Conservation (phyloP, 2,113 vertebrate species). For the Tricholaema leucomelas region DNA sequence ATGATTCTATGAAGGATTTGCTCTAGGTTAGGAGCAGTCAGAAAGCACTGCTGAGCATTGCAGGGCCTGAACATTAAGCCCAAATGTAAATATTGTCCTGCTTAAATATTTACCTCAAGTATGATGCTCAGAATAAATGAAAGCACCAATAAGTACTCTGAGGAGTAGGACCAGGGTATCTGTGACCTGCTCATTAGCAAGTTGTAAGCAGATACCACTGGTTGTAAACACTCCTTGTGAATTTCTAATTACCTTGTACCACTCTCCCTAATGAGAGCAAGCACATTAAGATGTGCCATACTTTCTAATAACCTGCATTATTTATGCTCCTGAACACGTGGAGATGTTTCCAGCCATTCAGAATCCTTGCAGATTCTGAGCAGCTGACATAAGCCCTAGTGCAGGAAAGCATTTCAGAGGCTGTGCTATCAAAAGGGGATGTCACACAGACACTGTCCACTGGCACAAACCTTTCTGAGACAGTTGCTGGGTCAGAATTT, state of each 20-base stretch:
- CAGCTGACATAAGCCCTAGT: not conserved
- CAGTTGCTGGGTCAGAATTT: not conserved
- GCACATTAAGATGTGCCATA: not conserved
- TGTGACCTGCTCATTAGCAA: not conserved
- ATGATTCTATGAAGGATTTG: not conserved
- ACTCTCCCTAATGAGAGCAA: not conserved
- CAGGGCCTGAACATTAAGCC: not conserved
- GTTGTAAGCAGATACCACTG: not conserved
- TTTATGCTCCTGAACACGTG: not conserved
- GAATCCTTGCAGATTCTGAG: not conserved
- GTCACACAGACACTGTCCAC: accelerated
- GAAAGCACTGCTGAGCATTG: not conserved
- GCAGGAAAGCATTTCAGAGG: not conserved
- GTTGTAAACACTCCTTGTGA: not conserved
- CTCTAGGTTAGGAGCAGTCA: not conserved
- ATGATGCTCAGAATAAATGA: not conserved
- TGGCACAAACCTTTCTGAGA: accelerated
- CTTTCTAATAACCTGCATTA: not conserved
- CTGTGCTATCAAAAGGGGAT: not conserved
- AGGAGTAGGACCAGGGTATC: not conserved
- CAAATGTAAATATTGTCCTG: not conserved
- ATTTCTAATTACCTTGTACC: not conserved
- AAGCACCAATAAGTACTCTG: not conserved
- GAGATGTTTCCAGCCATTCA: not conserved
- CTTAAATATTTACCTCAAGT: not conserved